Conservation (phyloP, 2,888 invertebrate genomes). For the Xylophagus ater region DNA sequence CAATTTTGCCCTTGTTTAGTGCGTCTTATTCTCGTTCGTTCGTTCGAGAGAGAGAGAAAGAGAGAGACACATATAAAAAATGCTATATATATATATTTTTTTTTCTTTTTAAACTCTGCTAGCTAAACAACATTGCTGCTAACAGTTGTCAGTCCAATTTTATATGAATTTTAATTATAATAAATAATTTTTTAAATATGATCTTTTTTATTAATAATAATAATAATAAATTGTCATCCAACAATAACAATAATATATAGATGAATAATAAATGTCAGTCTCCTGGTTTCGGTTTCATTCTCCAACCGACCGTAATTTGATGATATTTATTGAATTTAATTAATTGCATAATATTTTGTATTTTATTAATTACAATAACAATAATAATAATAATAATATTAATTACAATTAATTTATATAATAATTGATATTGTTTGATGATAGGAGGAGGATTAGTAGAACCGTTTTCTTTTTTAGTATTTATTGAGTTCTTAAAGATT, state of each 20-base stretch:
- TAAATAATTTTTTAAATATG: conserved; percentile 5
- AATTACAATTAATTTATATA: background rate
- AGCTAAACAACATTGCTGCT: conserved; percentile 11
- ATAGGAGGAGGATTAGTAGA: background rate
- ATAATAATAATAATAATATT: background rate
- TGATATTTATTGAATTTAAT: conserved; percentile 10
- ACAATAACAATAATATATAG: too few species aligned
- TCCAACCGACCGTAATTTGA: conserved; percentile 38
- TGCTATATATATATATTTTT: too few species aligned
- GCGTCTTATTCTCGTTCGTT: too few species aligned
- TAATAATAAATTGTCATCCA: too few species aligned
- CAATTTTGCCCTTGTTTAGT: too few species aligned
- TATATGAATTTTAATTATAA: conserved; percentile 6
- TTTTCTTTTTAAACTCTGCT: conserved; percentile 10
- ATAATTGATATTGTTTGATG: background rate
- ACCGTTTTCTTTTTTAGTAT: background rate
- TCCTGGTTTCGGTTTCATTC: conserved; percentile 45
- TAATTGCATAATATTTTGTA: conserved; percentile 14
- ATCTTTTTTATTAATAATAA: conserved; percentile 20
- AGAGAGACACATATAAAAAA: too few species aligned
- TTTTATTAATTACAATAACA: conserved; percentile 2
- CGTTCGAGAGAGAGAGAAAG: too few species aligned
- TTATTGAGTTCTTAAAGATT: too few species aligned
- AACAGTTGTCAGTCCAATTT: conserved; percentile 12
- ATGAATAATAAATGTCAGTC: conserved; percentile 40